These are phyloP conservation scores for Theocolax elegans DNA, from an alignment of 1,140 invertebrate species.

Conservation along the genomic window DNA sequence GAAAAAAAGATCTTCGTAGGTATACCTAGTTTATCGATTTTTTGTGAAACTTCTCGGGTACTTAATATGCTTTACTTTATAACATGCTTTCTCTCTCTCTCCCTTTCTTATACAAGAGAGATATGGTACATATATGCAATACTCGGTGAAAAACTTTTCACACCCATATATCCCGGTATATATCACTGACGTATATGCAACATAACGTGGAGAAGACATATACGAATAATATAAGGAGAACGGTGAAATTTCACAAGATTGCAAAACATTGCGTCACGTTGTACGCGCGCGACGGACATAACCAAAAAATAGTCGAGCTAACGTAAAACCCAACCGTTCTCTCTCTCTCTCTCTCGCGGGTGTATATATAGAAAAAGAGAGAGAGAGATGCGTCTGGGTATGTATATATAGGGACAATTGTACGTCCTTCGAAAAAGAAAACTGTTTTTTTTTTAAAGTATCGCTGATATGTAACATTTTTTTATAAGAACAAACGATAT, in stretches of 20 bases:
- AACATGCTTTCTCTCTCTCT: constrained; percentile 3
- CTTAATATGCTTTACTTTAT: no score
- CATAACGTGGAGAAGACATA: no score
- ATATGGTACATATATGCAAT: background rate
- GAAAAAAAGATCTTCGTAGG: constrained; percentile 33
- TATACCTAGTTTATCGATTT: constrained; percentile 25
- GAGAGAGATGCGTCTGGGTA: no score
- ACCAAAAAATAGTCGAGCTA: constrained; percentile 24
- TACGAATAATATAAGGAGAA: background rate
- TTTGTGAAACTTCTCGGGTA: background rate
- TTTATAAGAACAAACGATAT: background rate
- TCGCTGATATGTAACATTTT: no score
- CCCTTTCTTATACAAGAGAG: background rate
- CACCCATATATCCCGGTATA: no score
- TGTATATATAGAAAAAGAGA: no score
- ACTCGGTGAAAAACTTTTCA: background rate
- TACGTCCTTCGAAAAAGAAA: no score
- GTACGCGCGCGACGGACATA: constrained; percentile 3
- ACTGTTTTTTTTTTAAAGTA: no score
- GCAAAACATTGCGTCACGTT: constrained; percentile 20
- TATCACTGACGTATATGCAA: background rate
- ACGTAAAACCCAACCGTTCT: no score
- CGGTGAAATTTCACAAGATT: background rate
- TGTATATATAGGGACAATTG: no score
- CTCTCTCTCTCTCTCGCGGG: no score